Conservation (phyloP, 2,113 vertebrate genomes). For the Willisornis vidua region DNA sequence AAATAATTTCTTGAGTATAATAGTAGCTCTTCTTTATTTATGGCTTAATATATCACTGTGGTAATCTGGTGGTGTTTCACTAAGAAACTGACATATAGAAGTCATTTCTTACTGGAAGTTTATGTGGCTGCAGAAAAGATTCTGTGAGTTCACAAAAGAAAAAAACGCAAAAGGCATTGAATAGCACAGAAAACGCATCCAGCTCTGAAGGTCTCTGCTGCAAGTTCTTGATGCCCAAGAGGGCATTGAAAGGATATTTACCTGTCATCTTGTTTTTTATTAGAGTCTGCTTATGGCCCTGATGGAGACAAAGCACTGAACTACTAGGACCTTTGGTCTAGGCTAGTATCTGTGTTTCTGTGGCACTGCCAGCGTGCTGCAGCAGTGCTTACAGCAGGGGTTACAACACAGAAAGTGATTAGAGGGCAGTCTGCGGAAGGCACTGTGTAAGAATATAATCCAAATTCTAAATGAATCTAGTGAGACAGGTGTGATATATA, state of each 20-base stretch:
- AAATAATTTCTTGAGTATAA: not conserved
- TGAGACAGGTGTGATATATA: not conserved
- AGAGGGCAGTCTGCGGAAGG: not conserved
- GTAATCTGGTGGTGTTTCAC: not conserved
- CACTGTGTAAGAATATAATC: no score
- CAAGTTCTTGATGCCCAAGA: not conserved
- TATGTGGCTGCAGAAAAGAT: not conserved
- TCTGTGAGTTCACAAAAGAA: not conserved
- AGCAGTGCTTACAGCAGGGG: not conserved
- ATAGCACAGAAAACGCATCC: not conserved
- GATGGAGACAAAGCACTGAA: no score
- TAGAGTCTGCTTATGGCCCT: no score
- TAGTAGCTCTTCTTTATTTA: not conserved
- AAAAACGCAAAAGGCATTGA: not conserved
- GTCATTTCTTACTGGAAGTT: not conserved
- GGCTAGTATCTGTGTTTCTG: not conserved
- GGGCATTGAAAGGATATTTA: not conserved
- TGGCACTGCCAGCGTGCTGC: no score
- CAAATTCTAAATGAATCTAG: not conserved
- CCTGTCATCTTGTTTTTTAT: not conserved
- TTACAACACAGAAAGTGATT: not conserved
- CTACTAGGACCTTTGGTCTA: no score
- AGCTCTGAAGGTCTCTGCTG: not conserved
- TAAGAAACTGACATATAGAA: not conserved
- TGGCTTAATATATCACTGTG: not conserved